Conservation (phyloP, 2,888 invertebrate species). For the Gordius sp. region DNA sequence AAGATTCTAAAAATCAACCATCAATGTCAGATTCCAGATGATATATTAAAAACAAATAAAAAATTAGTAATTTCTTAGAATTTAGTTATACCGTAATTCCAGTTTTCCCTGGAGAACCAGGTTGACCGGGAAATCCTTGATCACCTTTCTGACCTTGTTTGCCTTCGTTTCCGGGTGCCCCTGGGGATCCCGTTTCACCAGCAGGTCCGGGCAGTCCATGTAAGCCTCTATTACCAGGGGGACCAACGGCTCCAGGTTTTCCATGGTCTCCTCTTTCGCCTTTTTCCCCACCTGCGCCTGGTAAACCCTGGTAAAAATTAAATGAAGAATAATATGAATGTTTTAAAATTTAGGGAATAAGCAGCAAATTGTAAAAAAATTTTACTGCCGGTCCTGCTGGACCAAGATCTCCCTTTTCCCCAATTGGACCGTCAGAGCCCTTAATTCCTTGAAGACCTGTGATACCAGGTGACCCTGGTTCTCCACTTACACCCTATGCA, state of each 20-base stretch:
- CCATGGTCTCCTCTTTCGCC: not conserved
- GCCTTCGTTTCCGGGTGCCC: not conserved
- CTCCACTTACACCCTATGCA: not conserved
- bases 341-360: not conserved
- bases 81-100: not conserved
- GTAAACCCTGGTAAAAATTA: slow-evolving; percentile 7
- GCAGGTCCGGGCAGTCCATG: not conserved
- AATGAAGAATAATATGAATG: not conserved
- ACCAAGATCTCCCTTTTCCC: not conserved
- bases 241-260: not conserved
- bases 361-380: not conserved
- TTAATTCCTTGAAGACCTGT: not conserved
- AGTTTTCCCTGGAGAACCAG: not conserved
- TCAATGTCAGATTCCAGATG: too few species aligned
- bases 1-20: too few species aligned
- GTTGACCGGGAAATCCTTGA: not conserved
- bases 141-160: not conserved
- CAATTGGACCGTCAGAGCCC: not conserved
- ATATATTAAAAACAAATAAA: too few species aligned
- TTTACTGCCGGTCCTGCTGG: not conserved
- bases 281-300: slow-evolving; percentile 1
- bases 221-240: not conserved
- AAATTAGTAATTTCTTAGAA: too few species aligned
- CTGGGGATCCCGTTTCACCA: not conserved
- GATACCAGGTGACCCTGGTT: not conserved